Evolutionary conservation across 1,140 invertebrate genomes (phyloP).

Genomic region (Caenorhabditis remanei): DNA sequence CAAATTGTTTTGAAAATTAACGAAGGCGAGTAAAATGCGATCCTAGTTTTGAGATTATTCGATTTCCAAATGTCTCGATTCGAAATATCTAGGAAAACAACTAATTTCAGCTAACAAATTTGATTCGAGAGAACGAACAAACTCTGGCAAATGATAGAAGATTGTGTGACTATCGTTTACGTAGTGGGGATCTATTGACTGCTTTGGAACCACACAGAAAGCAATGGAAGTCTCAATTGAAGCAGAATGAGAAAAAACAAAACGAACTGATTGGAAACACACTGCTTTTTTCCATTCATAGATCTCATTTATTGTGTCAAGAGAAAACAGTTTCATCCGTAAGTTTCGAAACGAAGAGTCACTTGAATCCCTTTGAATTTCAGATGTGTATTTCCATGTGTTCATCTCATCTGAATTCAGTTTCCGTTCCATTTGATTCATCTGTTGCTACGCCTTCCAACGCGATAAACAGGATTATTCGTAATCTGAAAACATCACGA

Average conservation of each 20-base stretch:
- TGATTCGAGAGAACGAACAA: conserved; percentile 32
- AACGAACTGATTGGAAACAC: conserved; percentile 19
- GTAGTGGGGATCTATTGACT: neutral
- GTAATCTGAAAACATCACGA: neutral
- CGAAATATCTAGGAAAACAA: neutral
- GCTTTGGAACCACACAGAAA: conserved; percentile 15
- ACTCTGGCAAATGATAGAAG: conserved; percentile 6
- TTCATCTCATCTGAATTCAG: neutral
- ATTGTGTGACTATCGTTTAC: conserved; percentile 18
- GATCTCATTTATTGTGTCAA: conserved; percentile 35
- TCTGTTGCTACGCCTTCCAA: neutral
- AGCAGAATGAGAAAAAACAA: conserved; percentile 36
- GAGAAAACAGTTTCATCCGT: conserved; percentile 6
- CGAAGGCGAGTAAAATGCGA: no score
- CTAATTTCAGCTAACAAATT: neutral
- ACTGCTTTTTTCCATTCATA: conserved; percentile 34
- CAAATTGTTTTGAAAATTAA: no score
- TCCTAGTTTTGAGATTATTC: no score
- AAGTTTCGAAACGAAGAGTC: neutral
- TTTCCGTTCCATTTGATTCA: neutral
- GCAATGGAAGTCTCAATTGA: neutral
- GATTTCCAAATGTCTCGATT: no score
- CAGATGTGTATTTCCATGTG: conserved; percentile 26
- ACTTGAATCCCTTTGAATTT: neutral
- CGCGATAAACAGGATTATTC: conserved; percentile 12